Evolutionary conservation across 2,113 vertebrate species (phyloP).

Genomic region (Caranx melampygus): DNA sequence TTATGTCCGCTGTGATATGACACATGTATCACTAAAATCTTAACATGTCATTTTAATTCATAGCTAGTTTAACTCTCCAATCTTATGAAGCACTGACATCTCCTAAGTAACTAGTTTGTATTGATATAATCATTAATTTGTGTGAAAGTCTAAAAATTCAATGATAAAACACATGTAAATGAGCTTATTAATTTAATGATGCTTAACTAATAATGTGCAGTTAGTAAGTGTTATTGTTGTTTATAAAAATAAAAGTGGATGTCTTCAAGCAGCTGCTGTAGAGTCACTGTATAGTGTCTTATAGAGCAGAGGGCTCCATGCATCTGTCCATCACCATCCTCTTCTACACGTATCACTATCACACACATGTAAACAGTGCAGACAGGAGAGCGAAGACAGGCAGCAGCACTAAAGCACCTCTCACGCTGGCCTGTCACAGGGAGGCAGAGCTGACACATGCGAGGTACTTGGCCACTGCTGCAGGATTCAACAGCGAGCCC

Average conservation of each 20-base stretch:
- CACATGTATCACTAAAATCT: background rate
- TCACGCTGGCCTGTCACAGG: conserved; percentile 37
- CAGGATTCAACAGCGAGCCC: conserved; percentile 39
- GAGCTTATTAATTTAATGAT: no score
- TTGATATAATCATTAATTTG: no score
- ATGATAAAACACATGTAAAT: no score
- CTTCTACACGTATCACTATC: background rate
- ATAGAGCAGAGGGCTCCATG: background rate
- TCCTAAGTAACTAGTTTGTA: no score
- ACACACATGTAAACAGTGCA: background rate
- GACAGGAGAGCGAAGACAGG: conserved; percentile 13
- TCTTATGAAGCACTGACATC: no score
- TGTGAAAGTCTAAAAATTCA: no score
- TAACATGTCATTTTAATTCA: no score
- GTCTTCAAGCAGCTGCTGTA: background rate
- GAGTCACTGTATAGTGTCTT: background rate
- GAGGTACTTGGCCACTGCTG: conserved; percentile 47
- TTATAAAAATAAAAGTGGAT: background rate
- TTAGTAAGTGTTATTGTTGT: no score
- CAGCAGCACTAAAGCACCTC: conserved; percentile 25
- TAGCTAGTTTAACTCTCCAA: no score
- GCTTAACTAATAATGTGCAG: no score
- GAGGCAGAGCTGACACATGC: conserved; percentile 46
- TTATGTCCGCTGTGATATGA: background rate
- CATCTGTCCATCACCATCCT: background rate